A percentile compares a stretch with the other conserved stretches of the same genome.
Evolutionary conservation across 2,797 vertebrate genomes (phyloP).

Genomic region (Mormyrops boulengeri): DNA sequence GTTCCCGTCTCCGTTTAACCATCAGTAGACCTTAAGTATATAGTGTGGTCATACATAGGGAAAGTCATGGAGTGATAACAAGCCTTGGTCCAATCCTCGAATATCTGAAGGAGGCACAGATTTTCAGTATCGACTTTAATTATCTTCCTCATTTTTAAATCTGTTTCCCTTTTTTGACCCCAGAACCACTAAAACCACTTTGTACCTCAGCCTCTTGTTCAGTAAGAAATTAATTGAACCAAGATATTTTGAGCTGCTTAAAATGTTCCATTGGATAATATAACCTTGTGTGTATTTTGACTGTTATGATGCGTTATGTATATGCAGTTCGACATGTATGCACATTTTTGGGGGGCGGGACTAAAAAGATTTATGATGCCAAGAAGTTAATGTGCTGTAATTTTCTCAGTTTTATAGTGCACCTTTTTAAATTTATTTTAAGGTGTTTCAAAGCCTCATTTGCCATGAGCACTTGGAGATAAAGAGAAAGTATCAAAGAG

Average conservation of each 20-base stretch:
- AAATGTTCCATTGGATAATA: not conserved
- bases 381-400: not conserved
- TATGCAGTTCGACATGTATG: not conserved
- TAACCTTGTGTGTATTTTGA: not conserved
- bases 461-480: not conserved
- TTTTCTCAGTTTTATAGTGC: not conserved
- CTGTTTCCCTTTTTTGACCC: not conserved
- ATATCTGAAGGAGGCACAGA: not conserved
- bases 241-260: not conserved
- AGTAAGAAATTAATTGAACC: not conserved
- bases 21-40: not conserved
- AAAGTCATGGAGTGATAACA: not conserved
- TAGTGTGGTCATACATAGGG: not conserved
- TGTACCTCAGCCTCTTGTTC: not conserved
- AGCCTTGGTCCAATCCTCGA: not conserved
- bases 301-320: not conserved
- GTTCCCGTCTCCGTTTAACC: not conserved
- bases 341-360: not conserved
- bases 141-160: not conserved
- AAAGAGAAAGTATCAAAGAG: not conserved
- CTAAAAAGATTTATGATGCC: not conserved
- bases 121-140: not conserved
- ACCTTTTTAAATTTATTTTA: not conserved
- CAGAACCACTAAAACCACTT: not conserved
- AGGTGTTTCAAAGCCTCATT: not conserved